Evolutionary conservation across 2,797 vertebrate genomes (phyloP), one percentile per base, ranked within the genome.

Genomic region (Darevskia nairensis): DNA sequence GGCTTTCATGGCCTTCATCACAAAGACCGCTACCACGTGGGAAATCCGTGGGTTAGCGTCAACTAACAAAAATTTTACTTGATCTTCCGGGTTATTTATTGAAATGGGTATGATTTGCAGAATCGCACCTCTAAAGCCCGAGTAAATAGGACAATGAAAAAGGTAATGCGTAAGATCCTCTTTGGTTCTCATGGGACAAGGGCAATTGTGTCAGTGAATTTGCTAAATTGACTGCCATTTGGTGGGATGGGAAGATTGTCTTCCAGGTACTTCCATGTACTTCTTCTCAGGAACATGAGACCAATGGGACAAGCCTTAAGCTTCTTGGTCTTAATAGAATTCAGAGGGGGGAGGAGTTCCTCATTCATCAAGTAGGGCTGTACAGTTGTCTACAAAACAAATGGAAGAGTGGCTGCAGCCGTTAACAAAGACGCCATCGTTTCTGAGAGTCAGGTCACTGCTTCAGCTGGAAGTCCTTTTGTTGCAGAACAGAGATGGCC

Each of bases 391-490:
- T 87, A 23, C 82, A 79, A 91, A 90, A 86, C 86, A 84, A 1
- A 8, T 7, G 23, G 61, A 88, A 86, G 75, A 82, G 71, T 81
- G 64, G 44, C 80, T 80, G 75, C 11, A 82, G 74, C 84, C 90
- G 75, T 91, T 85, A 83, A 72, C 69, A 50, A 21, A 79, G 23
- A 55, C 75, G 23, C 89, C 76, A 39, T 66, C 84, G 82, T 84
- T 89, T 91, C 21, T 80, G 44, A 86, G 93, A 88, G 82, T 87
- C 92, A 85, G 86, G 89, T 89, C 76, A 86, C 86, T 69, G 50
- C 69, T 86, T 93, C 29, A 88, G 76, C 80, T 3, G 0, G 82
- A 93, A 86, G 68, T 85, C 13, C 55, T 90, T 93, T 86, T 90
- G 87, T 86, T 68, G 27, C 1, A 74, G 86, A 74, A 77, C 27